A percentile compares a stretch with the other conserved stretches of the same genome.
These are phyloP conservation scores for Centruroides sculpturatus DNA, from an alignment of 1,140 invertebrate genomes.

Conservation along the genomic window DNA sequence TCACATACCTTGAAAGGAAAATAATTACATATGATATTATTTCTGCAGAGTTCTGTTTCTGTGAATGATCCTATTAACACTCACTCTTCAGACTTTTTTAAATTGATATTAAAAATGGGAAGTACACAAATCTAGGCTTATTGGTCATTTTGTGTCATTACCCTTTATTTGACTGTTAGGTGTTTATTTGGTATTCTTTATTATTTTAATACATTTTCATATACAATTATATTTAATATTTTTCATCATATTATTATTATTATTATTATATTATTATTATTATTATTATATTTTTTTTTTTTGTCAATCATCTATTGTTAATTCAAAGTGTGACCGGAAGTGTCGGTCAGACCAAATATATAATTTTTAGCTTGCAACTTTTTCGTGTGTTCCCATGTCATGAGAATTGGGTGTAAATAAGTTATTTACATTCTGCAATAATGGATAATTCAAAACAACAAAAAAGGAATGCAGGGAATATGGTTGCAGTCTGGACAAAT, in stretches of 20 bases:
- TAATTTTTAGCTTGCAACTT: conserved; percentile 3
- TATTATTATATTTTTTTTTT: no score
- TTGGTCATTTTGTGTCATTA: background rate
- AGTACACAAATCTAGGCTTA: background rate
- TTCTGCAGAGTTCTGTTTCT: background rate
- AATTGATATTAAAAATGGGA: background rate
- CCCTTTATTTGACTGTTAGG: conserved; percentile 3
- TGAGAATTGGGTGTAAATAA: background rate
- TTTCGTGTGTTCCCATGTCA: background rate
- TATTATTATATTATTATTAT: conserved; percentile 4
- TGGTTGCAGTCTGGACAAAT: conserved; percentile 2
- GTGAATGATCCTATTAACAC: conserved; percentile 15
- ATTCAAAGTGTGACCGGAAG: conserved; percentile 13
- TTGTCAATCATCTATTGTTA: background rate
- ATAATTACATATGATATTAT: conserved; percentile 1
- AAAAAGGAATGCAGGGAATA: conserved; percentile 5
- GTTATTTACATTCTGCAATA: conserved; percentile 1
- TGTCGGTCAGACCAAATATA: conserved; percentile 3
- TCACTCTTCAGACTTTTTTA: conserved; percentile 10
- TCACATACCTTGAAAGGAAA: background rate
- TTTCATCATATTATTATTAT: conserved; percentile 24
- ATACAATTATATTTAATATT: conserved; percentile 25
- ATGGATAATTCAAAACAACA: conserved; percentile 2
- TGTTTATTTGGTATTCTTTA: conserved; percentile 22
- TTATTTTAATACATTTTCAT: conserved; percentile 28